Percentiles rank a stretch among this genome's conserved stretches.
Evolutionary conservation across 1,140 invertebrate species (phyloP).

Genomic region (Penaeus japonicus): DNA sequence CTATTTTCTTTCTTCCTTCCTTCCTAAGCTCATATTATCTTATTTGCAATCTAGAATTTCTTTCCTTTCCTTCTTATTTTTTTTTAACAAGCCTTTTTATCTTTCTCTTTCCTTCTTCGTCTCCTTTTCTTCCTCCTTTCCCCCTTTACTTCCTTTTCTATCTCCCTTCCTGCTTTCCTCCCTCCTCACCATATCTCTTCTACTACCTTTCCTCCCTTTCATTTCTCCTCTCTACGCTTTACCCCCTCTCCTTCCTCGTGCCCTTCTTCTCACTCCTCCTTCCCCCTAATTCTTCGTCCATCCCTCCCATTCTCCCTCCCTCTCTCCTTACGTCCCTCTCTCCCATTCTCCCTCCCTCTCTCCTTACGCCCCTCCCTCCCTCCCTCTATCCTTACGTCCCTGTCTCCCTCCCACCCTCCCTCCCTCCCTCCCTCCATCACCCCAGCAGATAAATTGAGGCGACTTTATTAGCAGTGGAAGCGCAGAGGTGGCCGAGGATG

Average conservation of each 20-base stretch:
- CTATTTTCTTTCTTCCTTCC: not conserved
- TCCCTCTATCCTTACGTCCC: not conserved
- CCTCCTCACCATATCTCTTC: too few species aligned
- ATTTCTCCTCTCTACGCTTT: not conserved
- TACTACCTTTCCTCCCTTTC: not conserved
- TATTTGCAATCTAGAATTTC: too few species aligned
- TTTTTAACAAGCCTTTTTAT: not conserved
- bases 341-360: not conserved
- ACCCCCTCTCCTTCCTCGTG: not conserved
- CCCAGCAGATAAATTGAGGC: too few species aligned
- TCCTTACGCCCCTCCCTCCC: not conserved
- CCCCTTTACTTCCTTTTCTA: not conserved
- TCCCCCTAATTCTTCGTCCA: not conserved
- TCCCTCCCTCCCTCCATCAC: not conserved
- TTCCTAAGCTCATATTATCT: not conserved
- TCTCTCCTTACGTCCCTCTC: not conserved
- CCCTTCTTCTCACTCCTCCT: too few species aligned
- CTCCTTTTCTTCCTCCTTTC: not conserved
- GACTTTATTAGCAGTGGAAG: not conserved
- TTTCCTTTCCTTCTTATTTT: not conserved
- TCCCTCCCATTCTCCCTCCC: not conserved
- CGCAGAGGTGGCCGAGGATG: not conserved
- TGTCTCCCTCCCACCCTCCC: slow-evolving; percentile 12
- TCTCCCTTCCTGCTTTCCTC: too few species aligned
- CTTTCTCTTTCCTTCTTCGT: not conserved